Evolutionary conservation across 2,113 vertebrate genomes (phyloP).

Genomic region (Passer montanus): DNA sequence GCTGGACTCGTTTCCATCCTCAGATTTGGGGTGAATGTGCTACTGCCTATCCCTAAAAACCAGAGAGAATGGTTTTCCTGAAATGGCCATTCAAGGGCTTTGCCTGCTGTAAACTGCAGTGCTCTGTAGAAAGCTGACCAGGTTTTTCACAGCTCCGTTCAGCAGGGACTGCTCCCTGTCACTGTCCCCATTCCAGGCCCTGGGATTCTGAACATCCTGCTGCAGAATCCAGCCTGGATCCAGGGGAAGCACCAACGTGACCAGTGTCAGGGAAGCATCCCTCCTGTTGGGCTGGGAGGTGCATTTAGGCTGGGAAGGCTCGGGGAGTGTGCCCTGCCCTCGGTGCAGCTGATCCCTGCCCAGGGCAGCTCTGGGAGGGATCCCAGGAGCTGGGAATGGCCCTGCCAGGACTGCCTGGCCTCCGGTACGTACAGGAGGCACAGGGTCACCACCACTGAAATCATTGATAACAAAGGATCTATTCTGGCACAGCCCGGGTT

Average conservation of each 20-base stretch:
- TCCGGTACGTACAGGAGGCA: rapidly evolving
- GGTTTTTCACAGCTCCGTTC: neutral
- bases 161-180: neutral
- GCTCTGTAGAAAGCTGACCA: neutral
- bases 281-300: neutral
- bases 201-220: neutral
- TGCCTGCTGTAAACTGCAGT: neutral
- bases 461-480: rapidly evolving
- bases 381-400: neutral
- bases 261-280: neutral
- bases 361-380: neutral
- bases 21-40: too few species aligned
- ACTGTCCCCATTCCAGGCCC: neutral
- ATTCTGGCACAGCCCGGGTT: neutral
- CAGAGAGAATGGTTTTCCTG: neutral
- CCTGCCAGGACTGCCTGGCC: neutral
- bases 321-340: neutral
- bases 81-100: rapidly evolving
- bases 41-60: rapidly evolving
- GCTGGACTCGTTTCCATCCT: rapidly evolving
- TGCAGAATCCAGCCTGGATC: neutral
- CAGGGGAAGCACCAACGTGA: neutral
- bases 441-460: neutral
- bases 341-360: neutral
- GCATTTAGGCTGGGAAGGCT: neutral